Conservation (phyloP, 2,888 invertebrate genomes). For the Andrena trimmerana region DNA sequence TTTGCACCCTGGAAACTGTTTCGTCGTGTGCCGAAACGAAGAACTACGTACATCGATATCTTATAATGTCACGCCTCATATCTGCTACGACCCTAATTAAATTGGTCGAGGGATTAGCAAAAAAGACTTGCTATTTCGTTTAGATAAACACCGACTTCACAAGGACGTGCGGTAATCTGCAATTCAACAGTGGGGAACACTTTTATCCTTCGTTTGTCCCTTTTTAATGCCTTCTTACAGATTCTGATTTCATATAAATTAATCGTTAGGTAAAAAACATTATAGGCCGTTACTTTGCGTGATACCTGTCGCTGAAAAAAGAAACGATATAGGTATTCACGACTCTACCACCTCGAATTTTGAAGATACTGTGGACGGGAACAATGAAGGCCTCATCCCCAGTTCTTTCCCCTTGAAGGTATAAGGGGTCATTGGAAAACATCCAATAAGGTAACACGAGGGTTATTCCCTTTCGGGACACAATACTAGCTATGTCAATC, state of each 20-base stretch:
- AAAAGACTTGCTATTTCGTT: not conserved
- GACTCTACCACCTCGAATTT: constrained; percentile 19
- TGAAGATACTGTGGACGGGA: constrained; percentile 3
- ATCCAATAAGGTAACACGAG: constrained; percentile 36
- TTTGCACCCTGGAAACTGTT: constrained; percentile 17
- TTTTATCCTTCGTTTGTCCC: not conserved
- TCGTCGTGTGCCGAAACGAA: not conserved
- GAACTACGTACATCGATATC: constrained; percentile 8
- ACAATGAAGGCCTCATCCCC: constrained; percentile 34
- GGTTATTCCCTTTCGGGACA: constrained; percentile 32
- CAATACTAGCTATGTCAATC: constrained; percentile 26
- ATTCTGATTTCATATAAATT: not conserved
- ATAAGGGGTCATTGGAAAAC: constrained; percentile 36
- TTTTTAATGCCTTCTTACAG: not conserved
- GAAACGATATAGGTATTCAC: not conserved
- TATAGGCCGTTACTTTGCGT: not conserved
- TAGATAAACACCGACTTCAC: not conserved
- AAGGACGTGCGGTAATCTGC: not conserved
- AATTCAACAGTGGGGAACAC: not conserved
- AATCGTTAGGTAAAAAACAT: not conserved
- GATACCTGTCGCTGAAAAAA: not conserved
- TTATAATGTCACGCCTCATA: constrained; percentile 19
- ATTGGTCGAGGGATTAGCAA: constrained; percentile 5
- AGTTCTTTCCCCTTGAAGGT: constrained; percentile 32
- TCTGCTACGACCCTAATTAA: constrained; percentile 18